Base-by-base conservation (phyloP, 2,113 vertebrate genomes). In the Coracopsis vasa region DNA sequence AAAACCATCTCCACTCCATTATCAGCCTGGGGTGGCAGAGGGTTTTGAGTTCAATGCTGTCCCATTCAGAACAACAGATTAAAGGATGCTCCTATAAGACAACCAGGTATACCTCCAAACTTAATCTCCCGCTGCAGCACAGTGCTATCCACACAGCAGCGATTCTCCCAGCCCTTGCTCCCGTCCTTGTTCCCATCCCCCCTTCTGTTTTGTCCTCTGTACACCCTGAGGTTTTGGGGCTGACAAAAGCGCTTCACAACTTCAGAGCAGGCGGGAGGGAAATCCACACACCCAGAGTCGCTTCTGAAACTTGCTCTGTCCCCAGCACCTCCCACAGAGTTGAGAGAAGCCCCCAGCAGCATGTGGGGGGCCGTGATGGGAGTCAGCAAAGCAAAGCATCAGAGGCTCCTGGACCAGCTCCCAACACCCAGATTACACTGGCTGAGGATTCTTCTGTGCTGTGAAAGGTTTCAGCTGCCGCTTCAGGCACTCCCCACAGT, bases 261-360 rank as follows among this genome's bases (percentile, higher is more conserved):
- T 88, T 75, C 71, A 31, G 75, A 72, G 48, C 4, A 7, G 47
- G 19, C 3, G 1, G 33, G 37, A 94, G 27, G 10, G 20, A 86
- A 78, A 65, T 37, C 45, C 50, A 48, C 1, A 0, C 37, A 61
- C 24, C 28, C 16, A 1, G 33, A 50, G 21, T 12, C 0, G 0
- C 37, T 90, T 75, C 42, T 86, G 41, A 61, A 86, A 62, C 17
- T 61, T 54, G 27, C 33, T 74, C 39, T 73, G 69, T 21, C 29
- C 41, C 31, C 9, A 0, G 0, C 1, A 1, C 1, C 10, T 13
- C 10, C 18, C 1, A 0, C 28, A 18, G 42, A 67, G 47, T 48
- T 0, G 0, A 71, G 42, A n/a, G n/a, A 66, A 80, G n/a, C 7
- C 48, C 48, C 23, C 50, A 70, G 45, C 6, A 0, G 33, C 15